Base-by-base conservation (phyloP, 2,888 invertebrate genomes). In the Tenthredo amoena region DNA sequence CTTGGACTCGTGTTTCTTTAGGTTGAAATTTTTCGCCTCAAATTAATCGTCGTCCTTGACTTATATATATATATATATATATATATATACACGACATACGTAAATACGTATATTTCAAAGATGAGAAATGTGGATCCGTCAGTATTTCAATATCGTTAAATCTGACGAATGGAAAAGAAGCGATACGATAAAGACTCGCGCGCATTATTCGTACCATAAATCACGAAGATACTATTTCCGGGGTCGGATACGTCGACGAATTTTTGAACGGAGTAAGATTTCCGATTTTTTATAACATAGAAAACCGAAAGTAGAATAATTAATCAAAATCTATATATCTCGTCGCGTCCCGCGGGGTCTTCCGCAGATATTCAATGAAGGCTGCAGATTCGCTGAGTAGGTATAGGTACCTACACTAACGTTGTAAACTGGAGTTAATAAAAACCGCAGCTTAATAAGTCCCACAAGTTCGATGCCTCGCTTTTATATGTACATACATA, bases 361-460 rank as follows among this genome's bases (percentile, higher is more conserved):
- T 62, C 12, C 4, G 2, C 62, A 62, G 62, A 62, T 62, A 26
- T 62, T 26, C 9, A 62, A 62, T 26, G 2, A 62, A 62, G n/a
- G 26, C 62, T 62, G 12, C 18, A 55, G n/a, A 47, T 47, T 71
- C 37, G 37, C 34, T 6, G 71, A 26, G 26, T 26, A 26, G 26
- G 40, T n/a, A 71, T n/a, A n/a, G n/a, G 40, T n/a, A 71, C 7
- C 15, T 15, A 71, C n/a, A 71, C n/a, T 12, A 43, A 40, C 9
- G 37, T 43, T 74, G 43, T 40, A n/a, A 74, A 40, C 21, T 74
- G 26, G n/a, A 18, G 21, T 9, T 43, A 43, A 43, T 43, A 21
- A 43, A 43, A 43, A 74, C 6, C 72, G 72, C 77, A 31, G 55
- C 43, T 74, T 74, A 74, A 74, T 74, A 74, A 74, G 26, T 50